Evolutionary conservation across 35 echinoderm and acorn worm species (phyloP).

Genomic region (Acanthaster planci): DNA sequence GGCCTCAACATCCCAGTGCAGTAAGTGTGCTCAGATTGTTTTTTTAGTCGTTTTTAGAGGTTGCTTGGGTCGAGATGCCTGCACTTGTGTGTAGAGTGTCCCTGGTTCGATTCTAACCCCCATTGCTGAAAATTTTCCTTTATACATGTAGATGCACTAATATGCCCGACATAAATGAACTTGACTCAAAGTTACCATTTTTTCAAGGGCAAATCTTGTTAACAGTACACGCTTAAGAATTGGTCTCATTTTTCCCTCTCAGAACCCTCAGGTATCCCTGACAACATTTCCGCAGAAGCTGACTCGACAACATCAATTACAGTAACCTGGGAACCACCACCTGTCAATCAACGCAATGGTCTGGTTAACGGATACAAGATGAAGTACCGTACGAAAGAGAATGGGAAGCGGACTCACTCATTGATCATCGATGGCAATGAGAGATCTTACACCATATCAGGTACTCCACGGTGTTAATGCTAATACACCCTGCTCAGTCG

Average conservation of each 20-base stretch:
- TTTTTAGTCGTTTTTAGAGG: too few relatives aligned
- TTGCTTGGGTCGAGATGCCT: too few relatives aligned
- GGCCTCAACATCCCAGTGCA: slow-evolving; percentile 38
- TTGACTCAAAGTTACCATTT: too few relatives aligned
- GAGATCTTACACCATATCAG: slow-evolving; percentile 34
- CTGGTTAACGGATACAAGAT: slow-evolving; percentile 66
- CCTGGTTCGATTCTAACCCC: too few relatives aligned
- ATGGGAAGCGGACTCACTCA: slow-evolving; percentile 30
- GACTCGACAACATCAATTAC: slow-evolving; percentile 46
- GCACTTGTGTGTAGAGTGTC: too few relatives aligned
- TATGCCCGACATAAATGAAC: too few relatives aligned
- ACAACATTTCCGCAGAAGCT: slow-evolving; percentile 41
- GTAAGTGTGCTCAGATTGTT: slow-evolving; percentile 30
- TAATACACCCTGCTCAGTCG: neutral
- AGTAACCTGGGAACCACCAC: slow-evolving; percentile 58
- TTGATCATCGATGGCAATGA: slow-evolving; percentile 37
- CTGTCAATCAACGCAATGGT: slow-evolving; percentile 49
- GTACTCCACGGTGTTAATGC: slow-evolving; percentile 2
- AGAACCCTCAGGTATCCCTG: slow-evolving; percentile 46
- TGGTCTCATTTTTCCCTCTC: neutral
- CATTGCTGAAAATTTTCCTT: too few relatives aligned
- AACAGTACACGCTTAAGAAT: too few relatives aligned
- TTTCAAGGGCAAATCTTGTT: too few relatives aligned
- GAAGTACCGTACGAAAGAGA: slow-evolving; percentile 40
- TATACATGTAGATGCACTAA: too few relatives aligned